A percentile compares a stretch with the other conserved stretches of the same genome.
Conservation (phyloP, 1,140 invertebrate genomes). For the Drosophila nasuta region DNA sequence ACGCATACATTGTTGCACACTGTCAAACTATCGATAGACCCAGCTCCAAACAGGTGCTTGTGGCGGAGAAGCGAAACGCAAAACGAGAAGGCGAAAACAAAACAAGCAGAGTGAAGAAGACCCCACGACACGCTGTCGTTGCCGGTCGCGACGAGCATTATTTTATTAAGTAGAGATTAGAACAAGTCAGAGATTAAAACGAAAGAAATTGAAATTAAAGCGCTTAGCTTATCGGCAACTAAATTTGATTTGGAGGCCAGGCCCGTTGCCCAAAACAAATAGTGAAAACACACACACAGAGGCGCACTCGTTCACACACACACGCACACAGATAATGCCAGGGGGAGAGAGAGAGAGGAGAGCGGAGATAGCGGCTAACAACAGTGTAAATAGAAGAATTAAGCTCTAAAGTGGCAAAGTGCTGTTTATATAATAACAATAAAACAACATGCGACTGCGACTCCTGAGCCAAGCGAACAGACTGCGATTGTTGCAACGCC, state of each 20-base stretch:
- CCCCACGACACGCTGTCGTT: background rate
- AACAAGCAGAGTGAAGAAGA: constrained; percentile 6
- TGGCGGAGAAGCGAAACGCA: background rate
- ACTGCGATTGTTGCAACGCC: constrained; percentile 9
- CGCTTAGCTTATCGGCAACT: constrained; percentile 31
- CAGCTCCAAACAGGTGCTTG: background rate
- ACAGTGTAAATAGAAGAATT: constrained; percentile 15
- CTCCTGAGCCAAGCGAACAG: constrained; percentile 17
- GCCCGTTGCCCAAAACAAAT: constrained; percentile 26
- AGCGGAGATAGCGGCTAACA: background rate
- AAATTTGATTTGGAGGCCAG: constrained; percentile 15
- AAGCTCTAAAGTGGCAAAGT: constrained; percentile 9
- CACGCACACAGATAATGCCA: constrained; percentile 20
- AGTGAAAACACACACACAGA: background rate
- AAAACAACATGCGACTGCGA: constrained; percentile 24
- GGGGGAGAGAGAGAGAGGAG: background rate
- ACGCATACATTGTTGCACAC: background rate
- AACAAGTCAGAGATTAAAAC: constrained; percentile 9
- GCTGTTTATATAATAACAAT: constrained; percentile 31
- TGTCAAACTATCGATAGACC: constrained; percentile 6
- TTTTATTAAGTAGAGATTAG: background rate
- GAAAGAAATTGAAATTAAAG: constrained; percentile 17
- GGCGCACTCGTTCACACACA: background rate
- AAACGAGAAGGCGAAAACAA: constrained; percentile 25
- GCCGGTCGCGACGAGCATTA: background rate